These are phyloP conservation scores for Charadrius vociferus DNA, from an alignment of 2,113 vertebrate species.

Conservation along the genomic window DNA sequence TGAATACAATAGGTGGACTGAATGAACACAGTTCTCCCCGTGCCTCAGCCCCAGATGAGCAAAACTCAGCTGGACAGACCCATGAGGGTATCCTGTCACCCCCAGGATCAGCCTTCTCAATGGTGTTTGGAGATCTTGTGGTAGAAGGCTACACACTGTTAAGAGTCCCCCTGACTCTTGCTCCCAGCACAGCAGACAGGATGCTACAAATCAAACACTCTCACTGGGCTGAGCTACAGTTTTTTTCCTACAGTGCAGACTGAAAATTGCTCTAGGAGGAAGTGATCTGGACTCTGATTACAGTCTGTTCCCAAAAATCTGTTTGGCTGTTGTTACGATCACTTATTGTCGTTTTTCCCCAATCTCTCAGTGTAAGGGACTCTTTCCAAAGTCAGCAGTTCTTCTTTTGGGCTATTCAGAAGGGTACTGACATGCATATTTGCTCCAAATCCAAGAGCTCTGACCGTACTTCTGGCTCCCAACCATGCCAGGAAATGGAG, in stretches of 20 bases:
- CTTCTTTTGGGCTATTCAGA: neutral
- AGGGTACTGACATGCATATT: neutral
- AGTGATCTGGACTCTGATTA: neutral
- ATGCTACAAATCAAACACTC: neutral
- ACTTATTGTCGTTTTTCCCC: neutral
- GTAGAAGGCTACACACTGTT: neutral
- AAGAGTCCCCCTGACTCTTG: neutral
- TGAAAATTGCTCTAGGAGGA: neutral
- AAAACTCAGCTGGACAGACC: neutral
- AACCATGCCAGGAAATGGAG: neutral
- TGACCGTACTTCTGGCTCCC: neutral
- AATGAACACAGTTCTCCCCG: neutral
- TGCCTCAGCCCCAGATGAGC: neutral
- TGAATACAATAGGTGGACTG: neutral
- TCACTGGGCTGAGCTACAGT: neutral
- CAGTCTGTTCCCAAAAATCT: neutral
- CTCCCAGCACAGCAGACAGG: neutral
- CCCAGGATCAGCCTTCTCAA: neutral
- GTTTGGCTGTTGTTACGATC: neutral
- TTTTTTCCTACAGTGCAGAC: neutral
- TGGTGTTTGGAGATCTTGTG: neutral
- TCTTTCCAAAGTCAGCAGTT: neutral
- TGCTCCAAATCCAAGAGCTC: neutral
- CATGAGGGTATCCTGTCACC: neutral
- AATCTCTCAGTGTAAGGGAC: neutral